A percentile compares a stretch with the other conserved stretches of the same genome.
phyloP scores from a whole-genome alignment of 2,797 vertebrate genomes.

The Chiloscyllium punctatum region DNA sequence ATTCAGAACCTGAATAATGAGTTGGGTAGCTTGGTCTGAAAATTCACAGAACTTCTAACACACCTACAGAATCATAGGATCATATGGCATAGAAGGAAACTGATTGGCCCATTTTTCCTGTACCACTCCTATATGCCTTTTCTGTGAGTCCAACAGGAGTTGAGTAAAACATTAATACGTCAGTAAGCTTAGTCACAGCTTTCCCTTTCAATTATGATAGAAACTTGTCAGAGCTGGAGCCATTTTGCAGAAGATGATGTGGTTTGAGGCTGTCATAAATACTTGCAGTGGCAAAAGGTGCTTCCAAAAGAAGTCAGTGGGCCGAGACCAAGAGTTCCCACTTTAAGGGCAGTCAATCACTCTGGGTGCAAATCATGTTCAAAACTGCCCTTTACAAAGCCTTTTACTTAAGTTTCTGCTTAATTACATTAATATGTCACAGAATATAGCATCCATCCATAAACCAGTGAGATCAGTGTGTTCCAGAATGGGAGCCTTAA shows the following conservation, averaged over 20 bases:
- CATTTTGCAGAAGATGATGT: neutral
- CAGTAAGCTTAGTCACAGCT: neutral
- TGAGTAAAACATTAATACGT: neutral
- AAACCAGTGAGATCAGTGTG: neutral
- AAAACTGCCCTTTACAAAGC: neutral
- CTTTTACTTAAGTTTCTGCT: neutral
- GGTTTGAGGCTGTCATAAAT: neutral
- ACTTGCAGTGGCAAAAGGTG: neutral
- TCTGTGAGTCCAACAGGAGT: neutral
- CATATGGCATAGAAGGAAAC: neutral
- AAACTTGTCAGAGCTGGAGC: neutral
- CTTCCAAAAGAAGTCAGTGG: neutral
- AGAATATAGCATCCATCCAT: neutral
- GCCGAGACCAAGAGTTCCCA: neutral
- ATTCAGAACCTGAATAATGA: neutral
- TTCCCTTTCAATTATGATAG: neutral
- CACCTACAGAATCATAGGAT: neutral
- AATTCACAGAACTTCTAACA: neutral
- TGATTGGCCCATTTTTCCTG: neutral
- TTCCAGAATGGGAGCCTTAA: too few relatives aligned
- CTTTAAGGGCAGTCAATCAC: neutral
- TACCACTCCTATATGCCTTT: neutral
- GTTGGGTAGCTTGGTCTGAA: neutral
- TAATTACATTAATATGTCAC: neutral
- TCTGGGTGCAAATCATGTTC: neutral